A percentile compares a stretch with the other conserved stretches of the same genome.
Conservation (phyloP, 53 echinoderm and acorn worm genomes). For the Apostichopus leukothele region DNA sequence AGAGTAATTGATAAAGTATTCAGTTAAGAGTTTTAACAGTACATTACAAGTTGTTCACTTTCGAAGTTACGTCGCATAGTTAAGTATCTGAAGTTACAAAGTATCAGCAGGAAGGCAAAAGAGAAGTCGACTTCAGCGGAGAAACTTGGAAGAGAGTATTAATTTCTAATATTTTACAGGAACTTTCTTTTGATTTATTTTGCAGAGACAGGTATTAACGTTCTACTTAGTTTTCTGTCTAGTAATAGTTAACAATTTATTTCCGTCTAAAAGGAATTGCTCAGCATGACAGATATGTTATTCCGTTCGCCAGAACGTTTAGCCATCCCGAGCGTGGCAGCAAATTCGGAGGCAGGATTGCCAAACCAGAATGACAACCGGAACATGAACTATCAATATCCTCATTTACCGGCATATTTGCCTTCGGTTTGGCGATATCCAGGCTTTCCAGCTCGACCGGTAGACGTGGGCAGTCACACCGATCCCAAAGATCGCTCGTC, state of each 20-base stretch:
- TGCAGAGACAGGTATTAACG: background rate
- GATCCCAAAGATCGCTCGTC: background rate
- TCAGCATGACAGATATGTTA: constrained; percentile 48
- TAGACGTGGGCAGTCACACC: background rate
- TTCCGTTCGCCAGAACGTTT: constrained; percentile 46
- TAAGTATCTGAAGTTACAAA: too few relatives aligned
- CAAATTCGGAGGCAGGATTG: constrained; percentile 28
- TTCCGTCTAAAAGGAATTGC: background rate
- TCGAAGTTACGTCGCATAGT: background rate
- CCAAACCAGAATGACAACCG: background rate
- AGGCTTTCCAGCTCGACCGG: background rate
- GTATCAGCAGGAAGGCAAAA: too few relatives aligned
- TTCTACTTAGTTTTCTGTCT: background rate
- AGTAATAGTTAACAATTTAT: background rate
- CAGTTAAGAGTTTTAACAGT: constrained; percentile 12
- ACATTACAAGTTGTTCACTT: constrained; percentile 16
- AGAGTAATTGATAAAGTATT: constrained; percentile 43
- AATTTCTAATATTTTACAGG: too few relatives aligned
- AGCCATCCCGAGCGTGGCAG: constrained; percentile 41
- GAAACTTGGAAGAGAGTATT: too few relatives aligned
- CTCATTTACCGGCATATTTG: constrained; percentile 26
- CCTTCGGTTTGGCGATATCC: constrained; percentile 37
- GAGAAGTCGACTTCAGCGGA: too few relatives aligned
- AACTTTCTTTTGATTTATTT: background rate
- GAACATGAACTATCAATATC: constrained; percentile 20